These are phyloP conservation scores for Lampris megalopsis DNA, from an alignment of 2,113 vertebrate genomes.

Conservation along the genomic window DNA sequence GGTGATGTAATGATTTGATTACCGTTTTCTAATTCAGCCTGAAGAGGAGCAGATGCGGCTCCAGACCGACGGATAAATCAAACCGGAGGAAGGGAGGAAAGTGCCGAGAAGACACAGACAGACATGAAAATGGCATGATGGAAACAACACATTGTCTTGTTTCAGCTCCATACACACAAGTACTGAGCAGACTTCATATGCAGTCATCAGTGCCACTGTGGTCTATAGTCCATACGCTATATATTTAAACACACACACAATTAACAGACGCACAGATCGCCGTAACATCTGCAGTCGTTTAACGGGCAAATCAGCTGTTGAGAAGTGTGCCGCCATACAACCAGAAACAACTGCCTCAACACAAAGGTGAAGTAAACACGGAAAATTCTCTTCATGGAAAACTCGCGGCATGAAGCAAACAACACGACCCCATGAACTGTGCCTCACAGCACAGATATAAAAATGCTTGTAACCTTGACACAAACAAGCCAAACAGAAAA, in stretches of 20 bases:
- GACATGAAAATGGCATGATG: background rate
- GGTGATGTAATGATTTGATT: conserved; percentile 58
- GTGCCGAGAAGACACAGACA: background rate
- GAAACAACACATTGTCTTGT: background rate
- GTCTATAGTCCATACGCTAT: background rate
- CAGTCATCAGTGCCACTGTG: background rate
- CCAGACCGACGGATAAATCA: background rate
- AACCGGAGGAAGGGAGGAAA: conserved; percentile 8
- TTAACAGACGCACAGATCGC: conserved; percentile 31
- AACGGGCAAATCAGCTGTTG: conserved; percentile 59
- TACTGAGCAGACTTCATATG: background rate
- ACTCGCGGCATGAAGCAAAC: conserved; percentile 49
- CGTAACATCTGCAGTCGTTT: conserved; percentile 68
- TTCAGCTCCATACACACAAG: background rate
- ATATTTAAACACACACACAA: too few species aligned
- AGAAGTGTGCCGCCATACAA: conserved; percentile 23
- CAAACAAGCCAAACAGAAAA: conserved; percentile 31
- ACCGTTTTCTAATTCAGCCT: conserved; percentile 60
- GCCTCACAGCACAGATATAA: conserved; percentile 38
- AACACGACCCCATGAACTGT: conserved; percentile 15
- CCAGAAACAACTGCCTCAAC: conserved; percentile 30
- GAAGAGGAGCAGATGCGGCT: conserved; percentile 46
- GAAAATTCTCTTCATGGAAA: conserved; percentile 79
- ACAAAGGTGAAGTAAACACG: conserved; percentile 61
- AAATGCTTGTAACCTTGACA: conserved; percentile 29